Base-by-base conservation (phyloP, 2,797 vertebrate genomes). In the Staurois parvus region DNA sequence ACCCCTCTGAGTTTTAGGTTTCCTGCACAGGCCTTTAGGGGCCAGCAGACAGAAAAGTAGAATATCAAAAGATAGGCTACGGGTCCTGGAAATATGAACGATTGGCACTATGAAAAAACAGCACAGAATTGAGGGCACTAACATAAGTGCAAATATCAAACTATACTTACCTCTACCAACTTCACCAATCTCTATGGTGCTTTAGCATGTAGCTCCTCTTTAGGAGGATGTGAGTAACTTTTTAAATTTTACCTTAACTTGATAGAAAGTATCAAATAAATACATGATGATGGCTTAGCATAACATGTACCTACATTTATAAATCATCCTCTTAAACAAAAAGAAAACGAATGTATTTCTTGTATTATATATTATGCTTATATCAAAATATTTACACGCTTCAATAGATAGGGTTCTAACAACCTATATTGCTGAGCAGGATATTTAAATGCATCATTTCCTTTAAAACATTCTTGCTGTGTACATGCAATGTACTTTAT, bases 371-470 rank as follows among this genome's bases (percentile, higher is more conserved):
- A n/a, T 24, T n/a, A 4, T 24, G 48, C 21, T n/a, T 59, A 59
- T n/a, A 24, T 6, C 19, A 7, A 59, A 59, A 59, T 24, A 59
- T 12, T 24, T 24, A 59, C 21, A 59, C 6, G 0, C 52, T 21
- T 59, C 21, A 24, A 24, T 59, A 24, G 21, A 59, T 59, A 59
- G 52, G 3, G 52, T n/a, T 59, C 19, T 59, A 4, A 59, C 24
- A 59, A 28, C n/a, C 26, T 77, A 17, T 9, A 74, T n/a, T 26
- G 42, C 59, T 34, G n/a, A 66, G 72, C 84, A 85, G 62, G 45
- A 40, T 75, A 66, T 68, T 72, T 67, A 79, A 73, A 77, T 48
- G 15, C 32, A 85, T 21, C 45, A 67, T 48, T 74, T 40, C 15
- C 11, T 68, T 45, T 79, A 70, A 84, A 75, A 52, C 34, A 34